phyloP scores from a whole-genome alignment of 2,113 vertebrate species.

The Plestiodon gilberti region DNA sequence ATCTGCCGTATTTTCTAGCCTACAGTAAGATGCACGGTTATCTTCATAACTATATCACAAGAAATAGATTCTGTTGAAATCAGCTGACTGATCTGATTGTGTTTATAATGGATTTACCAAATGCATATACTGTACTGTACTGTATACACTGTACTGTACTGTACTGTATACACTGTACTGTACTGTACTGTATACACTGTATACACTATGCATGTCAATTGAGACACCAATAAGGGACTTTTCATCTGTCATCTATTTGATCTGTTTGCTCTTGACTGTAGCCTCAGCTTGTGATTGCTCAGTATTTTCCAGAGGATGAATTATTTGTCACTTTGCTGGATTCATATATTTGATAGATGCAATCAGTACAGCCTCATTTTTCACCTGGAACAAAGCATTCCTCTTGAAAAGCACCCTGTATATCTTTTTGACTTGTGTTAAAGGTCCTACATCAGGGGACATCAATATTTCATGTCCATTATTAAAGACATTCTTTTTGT shows the following conservation, averaged over 20 bases:
- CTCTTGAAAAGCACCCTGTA: not conserved
- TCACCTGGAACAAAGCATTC: conserved; percentile 32
- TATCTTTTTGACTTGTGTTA: conserved; percentile 24
- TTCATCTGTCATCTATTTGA: not conserved
- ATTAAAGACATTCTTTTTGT: conserved; percentile 15
- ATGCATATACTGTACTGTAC: not conserved
- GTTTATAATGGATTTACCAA: not conserved
- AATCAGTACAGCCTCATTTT: not conserved
- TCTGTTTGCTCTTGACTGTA: conserved; percentile 11
- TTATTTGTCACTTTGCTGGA: conserved; percentile 5
- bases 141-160: too few species aligned
- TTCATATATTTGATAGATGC: conserved; percentile 20
- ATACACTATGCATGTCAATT: not conserved
- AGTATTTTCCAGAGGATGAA: conserved; percentile 26
- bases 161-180: too few species aligned
- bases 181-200: too few species aligned
- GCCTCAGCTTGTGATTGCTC: conserved; percentile 20
- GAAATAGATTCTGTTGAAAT: not conserved
- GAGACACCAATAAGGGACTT: conserved; percentile 2
- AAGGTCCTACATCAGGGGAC: conserved; percentile 12
- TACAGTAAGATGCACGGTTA: not conserved
- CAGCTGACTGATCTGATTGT: conserved; percentile 8
- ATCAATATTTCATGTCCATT: not conserved
- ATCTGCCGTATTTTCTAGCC: not conserved
- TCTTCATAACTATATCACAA: not conserved